Conservation (phyloP, 2,797 vertebrate species). For the Sebastiscus tertius region DNA sequence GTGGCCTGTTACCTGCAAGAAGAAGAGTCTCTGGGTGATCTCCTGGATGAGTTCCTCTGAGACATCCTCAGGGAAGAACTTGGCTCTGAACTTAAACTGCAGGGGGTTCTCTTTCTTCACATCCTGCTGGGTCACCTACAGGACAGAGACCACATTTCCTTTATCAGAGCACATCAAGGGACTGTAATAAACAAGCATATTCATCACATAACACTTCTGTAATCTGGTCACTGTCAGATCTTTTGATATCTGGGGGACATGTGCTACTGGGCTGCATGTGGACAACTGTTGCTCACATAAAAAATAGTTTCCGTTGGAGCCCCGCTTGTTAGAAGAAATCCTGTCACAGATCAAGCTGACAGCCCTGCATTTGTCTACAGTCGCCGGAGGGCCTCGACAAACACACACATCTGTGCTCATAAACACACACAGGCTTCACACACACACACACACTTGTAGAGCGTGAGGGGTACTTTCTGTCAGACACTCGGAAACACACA, state of each 20-base stretch:
- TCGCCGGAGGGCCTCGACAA: not conserved
- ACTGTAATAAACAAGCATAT: not conserved
- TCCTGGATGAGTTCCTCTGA: conserved; percentile 97
- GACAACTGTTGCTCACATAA: not conserved
- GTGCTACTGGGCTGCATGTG: not conserved
- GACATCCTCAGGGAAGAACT: conserved; percentile 97
- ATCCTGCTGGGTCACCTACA: conserved; percentile 96
- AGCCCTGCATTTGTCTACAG: not conserved
- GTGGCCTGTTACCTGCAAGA: conserved; percentile 87
- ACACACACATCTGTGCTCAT: not conserved
- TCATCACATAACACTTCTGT: not conserved
- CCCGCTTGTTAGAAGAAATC: conserved; percentile 25
- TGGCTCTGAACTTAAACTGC: conserved; percentile 97
- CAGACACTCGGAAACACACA: not conserved
- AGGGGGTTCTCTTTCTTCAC: conserved; percentile 97
- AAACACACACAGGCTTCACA: not conserved
- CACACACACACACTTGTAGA: not conserved
- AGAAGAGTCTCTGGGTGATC: conserved; percentile 97
- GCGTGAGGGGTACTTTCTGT: not conserved
- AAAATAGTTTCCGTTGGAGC: conserved; percentile 59
- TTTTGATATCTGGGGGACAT: not conserved
- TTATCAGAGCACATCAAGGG: not conserved
- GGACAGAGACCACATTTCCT: not conserved
- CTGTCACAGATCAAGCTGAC: conserved; percentile 24
- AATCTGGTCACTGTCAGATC: not conserved